Base-by-base conservation (phyloP, 2,797 vertebrate genomes). In the Gambusia yucatana region DNA sequence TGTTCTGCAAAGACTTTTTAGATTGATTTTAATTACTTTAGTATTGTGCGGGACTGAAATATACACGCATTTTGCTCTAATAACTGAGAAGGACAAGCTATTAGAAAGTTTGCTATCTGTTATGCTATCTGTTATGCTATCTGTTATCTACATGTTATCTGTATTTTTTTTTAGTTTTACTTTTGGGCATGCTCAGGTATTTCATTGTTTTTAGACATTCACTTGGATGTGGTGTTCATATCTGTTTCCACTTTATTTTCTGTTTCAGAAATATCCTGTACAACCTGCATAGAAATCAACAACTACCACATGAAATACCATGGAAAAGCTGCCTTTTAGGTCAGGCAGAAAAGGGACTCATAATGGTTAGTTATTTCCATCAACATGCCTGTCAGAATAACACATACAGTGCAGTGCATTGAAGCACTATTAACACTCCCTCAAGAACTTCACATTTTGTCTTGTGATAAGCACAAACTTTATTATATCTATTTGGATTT, bases 301-400 rank as follows among this genome's bases (percentile, higher is more conserved):
- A 76, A 2, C n/a, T n/a, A 4, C 25, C 57, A 50, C 39, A 80
- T 55, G 33, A 72, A 71, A 77, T 41, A 73, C n/a, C 0, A 91
- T 92, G 92, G 87, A 91, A 1, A 79, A 52, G 3, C 30, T 22
- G 39, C 46, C 11, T 47, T 59, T 10, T 48, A 43, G 6, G 48
- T 33, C 20, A 0, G 25, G 13, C 17, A 70, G 71, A 73, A 50
- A 72, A 74, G 41, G 55, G 75, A 17, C 22, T 59, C 20, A 30
- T 47, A 25, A 77, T 77, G 90, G 89, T 89, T 84, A 86, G 4
- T 75, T 52, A 52, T 25, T 72, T 61, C 41, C 28, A 63, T 33
- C 63, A 4, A 57, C 25, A 70, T 7, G 1, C 28, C 17, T 76
- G 46, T 76, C 43, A 50, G 28, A 55, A 46, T 30, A 46, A 25